Percentiles rank a stretch among this genome's conserved stretches.
Evolutionary conservation across 2,888 invertebrate species (phyloP).

Genomic region (Acronicta aceris): DNA sequence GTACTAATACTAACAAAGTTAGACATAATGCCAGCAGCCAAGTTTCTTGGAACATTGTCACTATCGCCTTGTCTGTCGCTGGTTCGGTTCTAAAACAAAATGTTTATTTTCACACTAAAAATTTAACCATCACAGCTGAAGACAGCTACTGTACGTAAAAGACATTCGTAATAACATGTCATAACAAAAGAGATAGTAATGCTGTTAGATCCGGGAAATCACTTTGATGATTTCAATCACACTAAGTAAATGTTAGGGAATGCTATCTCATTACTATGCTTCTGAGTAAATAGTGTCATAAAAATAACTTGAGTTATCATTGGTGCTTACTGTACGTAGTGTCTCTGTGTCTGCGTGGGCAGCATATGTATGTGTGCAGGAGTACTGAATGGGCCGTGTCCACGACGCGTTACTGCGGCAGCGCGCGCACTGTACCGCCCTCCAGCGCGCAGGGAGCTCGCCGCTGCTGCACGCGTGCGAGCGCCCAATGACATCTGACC

Average conservation of each 20-base stretch:
- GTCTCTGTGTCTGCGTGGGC: slow-evolving; percentile 86
- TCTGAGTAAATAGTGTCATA: background rate
- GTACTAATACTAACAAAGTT: slow-evolving; percentile 79
- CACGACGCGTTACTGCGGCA: slow-evolving; percentile 96
- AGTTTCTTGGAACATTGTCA: slow-evolving; percentile 86
- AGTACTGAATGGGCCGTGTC: slow-evolving; percentile 96
- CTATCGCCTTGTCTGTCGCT: slow-evolving; percentile 84
- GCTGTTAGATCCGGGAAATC: background rate
- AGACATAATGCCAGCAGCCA: slow-evolving; percentile 83
- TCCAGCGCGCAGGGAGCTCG: slow-evolving; percentile 96
- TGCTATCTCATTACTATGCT: background rate
- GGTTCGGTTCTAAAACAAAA: slow-evolving; percentile 84
- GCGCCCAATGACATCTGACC: slow-evolving; percentile 96
- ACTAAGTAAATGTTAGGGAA: too few relatives aligned
- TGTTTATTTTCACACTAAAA: slow-evolving; percentile 42
- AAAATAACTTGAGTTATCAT: background rate
- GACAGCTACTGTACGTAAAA: slow-evolving; percentile 38
- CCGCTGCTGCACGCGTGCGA: slow-evolving; percentile 95
- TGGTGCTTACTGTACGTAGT: slow-evolving; percentile 79
- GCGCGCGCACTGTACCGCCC: slow-evolving; percentile 96
- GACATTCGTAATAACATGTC: slow-evolving; percentile 13
- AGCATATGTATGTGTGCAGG: slow-evolving; percentile 93
- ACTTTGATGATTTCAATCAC: slow-evolving; percentile 9
- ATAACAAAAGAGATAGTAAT: background rate
- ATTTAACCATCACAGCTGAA: slow-evolving; percentile 38